A percentile compares a stretch with the other conserved stretches of the same genome.
These are phyloP conservation scores for Denticeps clupeoides DNA, from an alignment of 2,797 vertebrate species.

Conservation along the genomic window DNA sequence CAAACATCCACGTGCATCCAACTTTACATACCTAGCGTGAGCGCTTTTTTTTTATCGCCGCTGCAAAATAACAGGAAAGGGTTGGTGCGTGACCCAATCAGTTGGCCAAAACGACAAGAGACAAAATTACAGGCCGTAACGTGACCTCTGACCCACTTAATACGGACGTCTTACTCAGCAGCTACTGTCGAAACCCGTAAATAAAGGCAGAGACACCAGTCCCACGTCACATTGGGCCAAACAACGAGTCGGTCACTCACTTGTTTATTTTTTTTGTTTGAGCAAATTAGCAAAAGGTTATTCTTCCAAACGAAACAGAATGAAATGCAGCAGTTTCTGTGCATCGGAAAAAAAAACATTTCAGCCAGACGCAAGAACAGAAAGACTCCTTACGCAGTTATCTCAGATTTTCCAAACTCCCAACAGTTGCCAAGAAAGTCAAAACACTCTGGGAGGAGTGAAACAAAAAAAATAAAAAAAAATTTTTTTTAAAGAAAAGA, in stretches of 20 bases:
- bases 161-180: no score
- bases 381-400: conserved; percentile 1
- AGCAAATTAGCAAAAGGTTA: conserved; percentile 41
- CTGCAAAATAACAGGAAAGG: conserved; percentile 15
- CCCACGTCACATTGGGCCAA: conserved; percentile 32
- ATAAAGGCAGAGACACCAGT: no score
- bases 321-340: conserved; percentile 12
- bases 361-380: conserved; percentile 11
- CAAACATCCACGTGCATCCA: conserved; percentile 18
- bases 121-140: background rate
- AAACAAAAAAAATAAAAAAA: conserved; percentile 52
- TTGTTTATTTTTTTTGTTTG: conserved; percentile 40
- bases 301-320: conserved; percentile 37
- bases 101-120: background rate
- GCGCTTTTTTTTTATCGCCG: conserved; percentile 7
- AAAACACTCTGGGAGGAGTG: conserved; percentile 34
- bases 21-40: conserved; percentile 13
- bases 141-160: no score
- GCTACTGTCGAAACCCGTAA: no score
- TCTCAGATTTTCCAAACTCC: conserved; percentile 24
- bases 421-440: background rate
- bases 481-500: conserved; percentile 56
- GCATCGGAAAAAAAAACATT: background rate
- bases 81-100: background rate
- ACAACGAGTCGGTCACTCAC: conserved; percentile 61